Evolutionary conservation across 2,797 vertebrate species (phyloP).

Genomic region (Staurois parvus): DNA sequence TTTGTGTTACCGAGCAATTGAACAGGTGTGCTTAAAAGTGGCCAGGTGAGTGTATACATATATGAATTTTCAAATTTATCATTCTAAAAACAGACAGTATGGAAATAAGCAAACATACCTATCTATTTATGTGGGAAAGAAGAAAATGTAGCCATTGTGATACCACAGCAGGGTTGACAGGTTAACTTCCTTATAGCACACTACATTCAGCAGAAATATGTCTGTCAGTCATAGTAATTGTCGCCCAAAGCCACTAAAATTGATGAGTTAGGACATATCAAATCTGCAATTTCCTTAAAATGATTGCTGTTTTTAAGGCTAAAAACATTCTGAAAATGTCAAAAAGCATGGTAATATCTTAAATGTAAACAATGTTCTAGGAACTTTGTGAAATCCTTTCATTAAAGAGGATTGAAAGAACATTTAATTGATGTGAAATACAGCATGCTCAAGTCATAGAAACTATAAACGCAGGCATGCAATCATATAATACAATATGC

Average conservation of each 20-base stretch:
- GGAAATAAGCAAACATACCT: too few relatives aligned
- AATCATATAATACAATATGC: too few relatives aligned
- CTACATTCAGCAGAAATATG: slow-evolving; percentile 6
- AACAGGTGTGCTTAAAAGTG: too few relatives aligned
- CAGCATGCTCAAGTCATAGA: background rate
- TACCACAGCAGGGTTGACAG: background rate
- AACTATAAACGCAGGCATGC: background rate
- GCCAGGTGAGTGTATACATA: too few relatives aligned
- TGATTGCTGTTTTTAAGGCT: background rate
- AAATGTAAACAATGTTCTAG: slow-evolving; percentile 14
- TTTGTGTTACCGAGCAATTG: too few relatives aligned
- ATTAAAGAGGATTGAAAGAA: slow-evolving; percentile 1
- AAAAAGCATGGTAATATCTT: background rate
- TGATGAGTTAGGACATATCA: slow-evolving; percentile 9
- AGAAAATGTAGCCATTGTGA: background rate
- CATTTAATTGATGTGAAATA: slow-evolving; percentile 4
- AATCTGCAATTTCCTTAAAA: background rate
- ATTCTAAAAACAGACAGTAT: too few relatives aligned
- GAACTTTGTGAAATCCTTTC: slow-evolving; percentile 9
- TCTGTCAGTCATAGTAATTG: slow-evolving; percentile 4
- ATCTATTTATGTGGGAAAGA: background rate
- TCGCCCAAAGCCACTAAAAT: background rate
- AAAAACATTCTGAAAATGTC: background rate
- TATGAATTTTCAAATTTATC: background rate
- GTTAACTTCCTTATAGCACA: background rate